Conservation (phyloP, 2,888 invertebrate genomes). For the Sarcophaga variegata region DNA sequence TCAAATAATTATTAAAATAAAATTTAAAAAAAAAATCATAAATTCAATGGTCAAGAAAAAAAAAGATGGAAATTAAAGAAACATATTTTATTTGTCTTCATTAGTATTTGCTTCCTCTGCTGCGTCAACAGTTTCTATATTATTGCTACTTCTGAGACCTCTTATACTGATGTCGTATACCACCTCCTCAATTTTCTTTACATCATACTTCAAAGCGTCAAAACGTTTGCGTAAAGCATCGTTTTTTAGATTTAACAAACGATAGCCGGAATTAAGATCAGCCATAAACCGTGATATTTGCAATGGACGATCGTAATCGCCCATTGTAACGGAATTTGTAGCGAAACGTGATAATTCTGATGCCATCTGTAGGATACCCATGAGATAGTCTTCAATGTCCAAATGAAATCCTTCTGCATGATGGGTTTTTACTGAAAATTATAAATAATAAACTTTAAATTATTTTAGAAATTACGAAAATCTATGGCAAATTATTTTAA, state of each 20-base stretch:
- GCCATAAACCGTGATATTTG: constrained; percentile 93
- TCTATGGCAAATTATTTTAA: no score
- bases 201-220: constrained; percentile 94
- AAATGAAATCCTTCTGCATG: constrained; percentile 91
- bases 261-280: constrained; percentile 94
- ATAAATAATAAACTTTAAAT: constrained; percentile 21
- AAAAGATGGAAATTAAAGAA: neutral
- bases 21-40: neutral
- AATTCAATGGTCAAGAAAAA: neutral
- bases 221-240: constrained; percentile 92
- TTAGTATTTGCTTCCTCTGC: constrained; percentile 38
- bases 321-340: constrained; percentile 92
- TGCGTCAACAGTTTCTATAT: constrained; percentile 29
- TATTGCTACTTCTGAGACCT: constrained; percentile 83
- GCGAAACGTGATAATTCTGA: constrained; percentile 92
- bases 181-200: constrained; percentile 96
- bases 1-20: no score
- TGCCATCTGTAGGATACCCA: constrained; percentile 91
- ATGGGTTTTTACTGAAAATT: constrained; percentile 85
- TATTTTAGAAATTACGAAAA: neutral
- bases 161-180: constrained; percentile 92
- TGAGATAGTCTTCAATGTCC: constrained; percentile 94
- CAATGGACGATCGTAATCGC: constrained; percentile 90
- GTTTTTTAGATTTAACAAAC: constrained; percentile 94
- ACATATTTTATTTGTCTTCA: constrained; percentile 13